phyloP scores from a whole-genome alignment of 2,113 vertebrate species.

The Spheniscus mendiculus region DNA sequence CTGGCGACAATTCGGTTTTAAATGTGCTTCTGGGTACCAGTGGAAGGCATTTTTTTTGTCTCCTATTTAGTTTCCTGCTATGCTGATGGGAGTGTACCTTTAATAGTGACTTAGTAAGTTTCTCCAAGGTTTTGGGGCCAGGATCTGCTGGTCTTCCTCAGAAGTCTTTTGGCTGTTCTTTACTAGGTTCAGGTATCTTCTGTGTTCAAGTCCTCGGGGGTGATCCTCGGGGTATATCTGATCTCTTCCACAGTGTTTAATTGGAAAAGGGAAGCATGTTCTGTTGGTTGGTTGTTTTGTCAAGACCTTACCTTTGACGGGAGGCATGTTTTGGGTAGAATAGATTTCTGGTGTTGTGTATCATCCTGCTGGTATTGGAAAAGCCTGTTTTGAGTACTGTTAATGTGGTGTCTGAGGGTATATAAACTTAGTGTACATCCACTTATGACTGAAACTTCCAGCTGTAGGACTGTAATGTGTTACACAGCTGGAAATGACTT shows the following conservation, averaged over 20 bases:
- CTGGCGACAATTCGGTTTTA: rapidly evolving
- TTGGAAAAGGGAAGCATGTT: neutral
- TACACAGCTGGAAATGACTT: neutral
- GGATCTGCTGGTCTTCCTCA: neutral
- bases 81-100: neutral
- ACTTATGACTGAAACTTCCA: neutral
- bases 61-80: neutral
- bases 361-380: neutral
- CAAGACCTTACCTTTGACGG: neutral
- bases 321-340: neutral
- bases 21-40: neutral
- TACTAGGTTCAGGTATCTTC: neutral
- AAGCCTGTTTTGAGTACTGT: neutral
- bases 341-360: neutral
- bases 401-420: neutral
- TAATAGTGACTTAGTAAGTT: neutral
- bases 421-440: neutral
- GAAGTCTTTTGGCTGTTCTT: neutral
- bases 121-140: no score
- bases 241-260: neutral
- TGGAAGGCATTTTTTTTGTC: neutral
- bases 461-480: neutral
- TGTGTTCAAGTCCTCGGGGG: neutral
- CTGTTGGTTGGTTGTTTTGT: neutral
- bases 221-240: neutral